Evolutionary conservation across 2,888 invertebrate species (phyloP).

Genomic region (Nasonovia ribisnigri): DNA sequence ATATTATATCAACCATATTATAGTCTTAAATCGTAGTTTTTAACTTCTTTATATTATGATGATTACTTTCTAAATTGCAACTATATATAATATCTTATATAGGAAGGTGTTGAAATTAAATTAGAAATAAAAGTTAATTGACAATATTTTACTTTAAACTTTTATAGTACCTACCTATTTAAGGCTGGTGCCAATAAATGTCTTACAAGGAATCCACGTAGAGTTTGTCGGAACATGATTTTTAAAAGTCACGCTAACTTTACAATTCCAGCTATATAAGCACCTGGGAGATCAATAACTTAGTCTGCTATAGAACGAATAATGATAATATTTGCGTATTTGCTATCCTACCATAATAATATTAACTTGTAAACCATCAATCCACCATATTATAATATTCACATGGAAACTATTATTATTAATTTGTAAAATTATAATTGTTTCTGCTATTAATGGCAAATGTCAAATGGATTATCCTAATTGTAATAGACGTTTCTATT

Average conservation of each 20-base stretch:
- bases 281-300: background rate
- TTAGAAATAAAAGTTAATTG: background rate
- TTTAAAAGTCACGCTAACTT: slow-evolving; percentile 29
- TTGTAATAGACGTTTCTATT: background rate
- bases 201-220: background rate
- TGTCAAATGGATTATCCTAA: background rate
- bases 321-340: slow-evolving; percentile 18
- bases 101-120: background rate
- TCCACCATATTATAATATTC: background rate
- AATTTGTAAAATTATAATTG: slow-evolving; percentile 28
- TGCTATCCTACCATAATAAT: background rate
- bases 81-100: background rate
- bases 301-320: background rate
- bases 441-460: background rate
- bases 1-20: background rate
- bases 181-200: slow-evolving; percentile 21
- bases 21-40: background rate
- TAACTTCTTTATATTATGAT: background rate
- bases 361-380: background rate
- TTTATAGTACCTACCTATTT: background rate
- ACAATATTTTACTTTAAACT: background rate
- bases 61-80: background rate
- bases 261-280: background rate
- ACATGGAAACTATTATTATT: background rate
- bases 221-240: slow-evolving; percentile 2